phyloP scores from a whole-genome alignment of 2,888 invertebrate genomes.

The Erebia epiphron region DNA sequence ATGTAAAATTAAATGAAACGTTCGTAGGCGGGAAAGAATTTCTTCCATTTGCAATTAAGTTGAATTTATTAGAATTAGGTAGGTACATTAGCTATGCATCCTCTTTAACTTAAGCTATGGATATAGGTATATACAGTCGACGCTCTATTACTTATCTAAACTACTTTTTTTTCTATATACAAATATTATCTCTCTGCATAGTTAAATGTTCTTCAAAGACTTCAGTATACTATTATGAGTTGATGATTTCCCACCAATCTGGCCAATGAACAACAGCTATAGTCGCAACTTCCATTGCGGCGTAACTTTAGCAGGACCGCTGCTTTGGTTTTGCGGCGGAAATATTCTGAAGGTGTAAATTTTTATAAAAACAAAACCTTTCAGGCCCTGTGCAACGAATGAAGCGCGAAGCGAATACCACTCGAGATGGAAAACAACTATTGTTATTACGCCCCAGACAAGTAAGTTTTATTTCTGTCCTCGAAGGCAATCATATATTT shows the following conservation, averaged over 20 bases:
- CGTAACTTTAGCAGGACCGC: background rate
- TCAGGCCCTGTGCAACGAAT: slow-evolving; percentile 60
- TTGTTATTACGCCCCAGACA: slow-evolving; percentile 59
- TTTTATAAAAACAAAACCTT: slow-evolving; percentile 35
- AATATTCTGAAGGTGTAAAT: background rate
- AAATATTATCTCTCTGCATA: no score
- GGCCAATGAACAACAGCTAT: no score
- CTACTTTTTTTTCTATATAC: no score
- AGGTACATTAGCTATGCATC: background rate
- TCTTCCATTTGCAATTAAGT: slow-evolving; percentile 13
- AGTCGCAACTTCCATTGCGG: no score
- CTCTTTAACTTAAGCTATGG: background rate
- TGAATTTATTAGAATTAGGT: slow-evolving; percentile 18
- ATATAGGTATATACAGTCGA: no score
- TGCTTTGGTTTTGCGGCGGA: no score
- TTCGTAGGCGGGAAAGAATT: slow-evolving; percentile 12
- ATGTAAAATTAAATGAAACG: slow-evolving; percentile 15
- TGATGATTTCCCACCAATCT: no score
- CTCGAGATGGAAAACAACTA: slow-evolving; percentile 66
- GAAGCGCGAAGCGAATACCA: slow-evolving; percentile 62
- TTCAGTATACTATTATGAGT: no score
- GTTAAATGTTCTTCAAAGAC: no score
- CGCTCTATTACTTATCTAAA: no score
- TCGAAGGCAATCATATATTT: slow-evolving; percentile 27
- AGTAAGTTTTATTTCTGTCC: slow-evolving; percentile 50